phyloP scores from a whole-genome alignment of 2,888 invertebrate genomes.

The Dolichopus griseipennis region DNA sequence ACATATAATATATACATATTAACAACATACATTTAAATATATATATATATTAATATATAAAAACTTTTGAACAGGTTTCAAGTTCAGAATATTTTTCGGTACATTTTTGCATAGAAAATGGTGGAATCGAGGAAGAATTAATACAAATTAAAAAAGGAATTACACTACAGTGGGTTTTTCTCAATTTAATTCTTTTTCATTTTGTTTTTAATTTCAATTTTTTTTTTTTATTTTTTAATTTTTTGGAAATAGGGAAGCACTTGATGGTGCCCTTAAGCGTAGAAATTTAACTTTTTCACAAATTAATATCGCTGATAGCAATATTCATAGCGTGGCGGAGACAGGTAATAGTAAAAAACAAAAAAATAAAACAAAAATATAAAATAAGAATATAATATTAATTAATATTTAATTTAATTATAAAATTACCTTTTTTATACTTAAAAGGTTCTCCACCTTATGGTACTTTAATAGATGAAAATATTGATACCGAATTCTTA shows the following conservation, averaged over 20 bases:
- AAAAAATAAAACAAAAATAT: not conserved
- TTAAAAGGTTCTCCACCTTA: slow-evolving; percentile 32
- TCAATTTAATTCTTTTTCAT: not conserved
- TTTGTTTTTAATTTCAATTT: not conserved
- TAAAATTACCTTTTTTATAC: too few relatives aligned
- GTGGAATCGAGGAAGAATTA: slow-evolving; percentile 53
- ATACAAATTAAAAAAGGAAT: slow-evolving; percentile 58
- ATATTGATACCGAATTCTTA: slow-evolving; percentile 40
- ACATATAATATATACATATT: too few relatives aligned
- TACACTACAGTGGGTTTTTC: slow-evolving; percentile 53
- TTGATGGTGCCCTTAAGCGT: slow-evolving; percentile 54
- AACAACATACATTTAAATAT: too few relatives aligned
- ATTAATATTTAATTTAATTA: not conserved
- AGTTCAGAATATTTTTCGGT: slow-evolving; percentile 67
- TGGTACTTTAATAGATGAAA: slow-evolving; percentile 37
- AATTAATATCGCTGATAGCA: slow-evolving; percentile 41
- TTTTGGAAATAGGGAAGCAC: slow-evolving; percentile 50
- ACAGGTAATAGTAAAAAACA: slow-evolving; percentile 30
- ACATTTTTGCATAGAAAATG: slow-evolving; percentile 53
- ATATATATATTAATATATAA: too few relatives aligned
- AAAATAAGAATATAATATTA: not conserved
- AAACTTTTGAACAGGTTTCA: slow-evolving; percentile 51
- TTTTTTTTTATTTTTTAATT: not conserved
- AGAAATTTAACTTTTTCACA: slow-evolving; percentile 49
- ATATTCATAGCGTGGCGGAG: slow-evolving; percentile 36